Percentiles rank a stretch among this genome's conserved stretches.
These are phyloP conservation scores for Sardina pilchardus DNA, from an alignment of 2,113 vertebrate genomes.

Conservation along the genomic window DNA sequence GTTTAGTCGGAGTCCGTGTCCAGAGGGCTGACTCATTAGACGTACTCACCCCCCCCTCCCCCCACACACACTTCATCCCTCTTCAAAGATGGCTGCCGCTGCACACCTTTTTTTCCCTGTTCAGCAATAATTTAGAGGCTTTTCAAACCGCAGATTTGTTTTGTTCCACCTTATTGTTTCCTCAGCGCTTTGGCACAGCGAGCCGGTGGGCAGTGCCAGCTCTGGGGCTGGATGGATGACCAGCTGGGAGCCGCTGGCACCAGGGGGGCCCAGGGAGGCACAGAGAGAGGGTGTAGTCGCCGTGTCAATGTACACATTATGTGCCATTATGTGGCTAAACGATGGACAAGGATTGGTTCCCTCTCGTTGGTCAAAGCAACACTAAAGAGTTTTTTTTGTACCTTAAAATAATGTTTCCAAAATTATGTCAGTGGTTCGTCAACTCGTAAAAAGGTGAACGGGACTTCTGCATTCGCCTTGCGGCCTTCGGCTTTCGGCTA, in stretches of 20 bases:
- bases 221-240: not conserved
- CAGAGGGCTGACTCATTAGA: slow-evolving; percentile 54
- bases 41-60: slow-evolving; percentile 29
- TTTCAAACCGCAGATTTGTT: not conserved
- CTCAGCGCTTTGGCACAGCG: not conserved
- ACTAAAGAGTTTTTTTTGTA: too few species aligned
- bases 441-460: too few species aligned
- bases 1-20: slow-evolving; percentile 45
- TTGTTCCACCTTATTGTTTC: not conserved
- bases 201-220: not conserved
- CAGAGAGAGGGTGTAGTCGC: not conserved
- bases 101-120: not conserved
- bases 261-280: not conserved
- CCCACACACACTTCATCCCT: not conserved
- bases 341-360: too few species aligned
- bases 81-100: not conserved
- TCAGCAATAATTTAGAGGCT: not conserved
- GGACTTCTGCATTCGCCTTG: too few species aligned
- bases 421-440: too few species aligned
- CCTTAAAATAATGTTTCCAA: too few species aligned
- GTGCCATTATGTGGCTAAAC: not conserved
- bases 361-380: too few species aligned
- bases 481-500: too few species aligned
- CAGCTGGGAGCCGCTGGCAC: not conserved
- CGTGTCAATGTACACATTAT: not conserved